These are phyloP conservation scores for Gisinianus flammeolus DNA, from an alignment of 2,888 invertebrate genomes.

Conservation along the genomic window DNA sequence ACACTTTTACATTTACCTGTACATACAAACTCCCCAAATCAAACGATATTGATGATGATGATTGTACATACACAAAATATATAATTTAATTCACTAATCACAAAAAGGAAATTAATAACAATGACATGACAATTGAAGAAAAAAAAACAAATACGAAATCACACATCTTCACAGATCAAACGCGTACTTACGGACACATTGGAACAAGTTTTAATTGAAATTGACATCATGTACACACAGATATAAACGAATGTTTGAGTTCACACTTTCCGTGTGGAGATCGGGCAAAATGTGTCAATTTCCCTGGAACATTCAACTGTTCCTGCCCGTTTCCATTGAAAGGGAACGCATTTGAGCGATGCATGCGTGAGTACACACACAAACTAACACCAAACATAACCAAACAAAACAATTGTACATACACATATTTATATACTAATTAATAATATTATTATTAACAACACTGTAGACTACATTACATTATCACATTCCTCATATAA, in stretches of 20 bases:
- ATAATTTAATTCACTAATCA: too few species aligned
- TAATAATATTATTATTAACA: conserved; percentile 20
- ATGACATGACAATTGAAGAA: too few species aligned
- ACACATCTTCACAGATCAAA: too few species aligned
- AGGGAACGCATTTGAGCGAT: conserved; percentile 73
- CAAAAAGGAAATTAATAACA: too few species aligned
- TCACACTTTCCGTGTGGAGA: conserved; percentile 84
- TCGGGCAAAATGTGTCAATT: conserved; percentile 88
- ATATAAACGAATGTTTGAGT: conserved; percentile 83
- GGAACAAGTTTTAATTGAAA: not conserved
- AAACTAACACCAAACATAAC: conserved; percentile 40
- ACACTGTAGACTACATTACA: too few species aligned
- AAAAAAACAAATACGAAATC: too few species aligned
- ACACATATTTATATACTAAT: not conserved
- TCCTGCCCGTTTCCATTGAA: conserved; percentile 86
- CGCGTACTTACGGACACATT: too few species aligned
- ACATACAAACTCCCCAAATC: too few species aligned
- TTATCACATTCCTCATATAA: too few species aligned
- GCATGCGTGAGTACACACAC: conserved; percentile 56
- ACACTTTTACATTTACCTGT: too few species aligned
- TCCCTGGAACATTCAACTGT: conserved; percentile 83
- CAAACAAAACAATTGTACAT: not conserved
- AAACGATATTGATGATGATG: too few species aligned
- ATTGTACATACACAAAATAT: too few species aligned
- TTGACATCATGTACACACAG: conserved; percentile 61